Evolutionary conservation across 2,888 invertebrate species (phyloP).

Genomic region (Drosophila macrospina): DNA sequence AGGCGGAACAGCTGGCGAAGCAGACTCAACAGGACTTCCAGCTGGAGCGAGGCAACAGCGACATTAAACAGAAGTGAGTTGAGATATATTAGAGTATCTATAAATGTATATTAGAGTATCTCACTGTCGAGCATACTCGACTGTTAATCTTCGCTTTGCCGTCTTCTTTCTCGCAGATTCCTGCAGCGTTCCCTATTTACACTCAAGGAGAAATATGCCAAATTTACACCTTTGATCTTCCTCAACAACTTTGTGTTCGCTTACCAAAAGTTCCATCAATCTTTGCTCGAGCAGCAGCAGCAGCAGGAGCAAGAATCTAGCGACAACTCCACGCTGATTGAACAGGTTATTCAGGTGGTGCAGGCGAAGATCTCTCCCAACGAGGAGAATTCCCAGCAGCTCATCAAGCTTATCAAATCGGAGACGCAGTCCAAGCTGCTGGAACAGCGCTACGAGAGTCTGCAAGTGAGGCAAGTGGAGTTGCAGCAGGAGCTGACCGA

Average conservation of each 20-base stretch:
- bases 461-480: constrained; percentile 67
- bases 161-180: constrained; percentile 62
- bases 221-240: constrained; percentile 84
- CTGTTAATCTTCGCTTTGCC: too few species aligned
- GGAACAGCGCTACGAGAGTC: constrained; percentile 76
- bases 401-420: constrained; percentile 81
- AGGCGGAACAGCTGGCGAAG: constrained; percentile 58
- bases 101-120: too few species aligned
- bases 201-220: constrained; percentile 83
- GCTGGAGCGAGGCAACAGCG: constrained; percentile 70
- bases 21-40: constrained; percentile 73
- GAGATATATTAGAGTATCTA: background rate
- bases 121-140: background rate
- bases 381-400: constrained; percentile 67
- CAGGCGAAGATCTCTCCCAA: constrained; percentile 43
- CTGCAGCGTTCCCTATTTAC: constrained; percentile 78
- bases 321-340: constrained; percentile 32
- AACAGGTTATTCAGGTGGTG: constrained; percentile 49
- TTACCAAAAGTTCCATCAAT: constrained; percentile 73
- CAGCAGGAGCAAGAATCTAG: constrained; percentile 15
- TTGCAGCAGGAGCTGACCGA: constrained; percentile 78
- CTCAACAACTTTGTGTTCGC: constrained; percentile 83
- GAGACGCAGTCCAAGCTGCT: constrained; percentile 82
- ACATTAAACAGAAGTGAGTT: constrained; percentile 81
- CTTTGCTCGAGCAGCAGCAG: constrained; percentile 46